These are phyloP conservation scores for Eucera pruinosa DNA, from an alignment of 2,888 invertebrate genomes.

Conservation along the genomic window DNA sequence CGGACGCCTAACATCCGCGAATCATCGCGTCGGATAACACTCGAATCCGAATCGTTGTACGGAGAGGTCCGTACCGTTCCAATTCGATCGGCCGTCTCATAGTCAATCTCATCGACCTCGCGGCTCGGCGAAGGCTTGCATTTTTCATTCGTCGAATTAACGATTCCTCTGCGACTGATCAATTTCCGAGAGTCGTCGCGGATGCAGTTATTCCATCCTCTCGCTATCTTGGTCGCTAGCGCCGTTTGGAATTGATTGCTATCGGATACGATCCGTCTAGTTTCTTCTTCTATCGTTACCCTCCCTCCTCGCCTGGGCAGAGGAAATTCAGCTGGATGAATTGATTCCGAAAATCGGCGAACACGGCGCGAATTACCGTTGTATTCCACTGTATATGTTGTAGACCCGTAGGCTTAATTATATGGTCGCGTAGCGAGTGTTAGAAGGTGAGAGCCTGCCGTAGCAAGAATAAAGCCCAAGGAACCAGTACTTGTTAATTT, in stretches of 20 bases:
- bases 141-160: slow-evolving; percentile 8
- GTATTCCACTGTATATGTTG: too few relatives aligned
- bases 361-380: neutral
- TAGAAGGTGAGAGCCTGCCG: too few relatives aligned
- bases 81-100: too few relatives aligned
- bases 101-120: slow-evolving; percentile 16
- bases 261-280: neutral
- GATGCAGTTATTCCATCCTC: slow-evolving; percentile 1
- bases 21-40: too few relatives aligned
- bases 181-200: slow-evolving; percentile 7
- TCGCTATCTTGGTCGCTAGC: neutral
- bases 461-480: too few relatives aligned
- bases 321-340: neutral
- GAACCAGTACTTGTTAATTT: too few relatives aligned
- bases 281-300: neutral
- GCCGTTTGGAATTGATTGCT: neutral
- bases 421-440: too few relatives aligned
- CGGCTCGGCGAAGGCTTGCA: neutral
- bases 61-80: too few relatives aligned
- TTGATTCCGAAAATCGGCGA: neutral
- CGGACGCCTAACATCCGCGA: too few relatives aligned
- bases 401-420: too few relatives aligned
- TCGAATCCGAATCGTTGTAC: too few relatives aligned
- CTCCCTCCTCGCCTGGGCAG: neutral
- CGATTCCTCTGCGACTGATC: neutral